phyloP scores from a whole-genome alignment of 2,797 vertebrate genomes.

The Pelodytes ibericus region DNA sequence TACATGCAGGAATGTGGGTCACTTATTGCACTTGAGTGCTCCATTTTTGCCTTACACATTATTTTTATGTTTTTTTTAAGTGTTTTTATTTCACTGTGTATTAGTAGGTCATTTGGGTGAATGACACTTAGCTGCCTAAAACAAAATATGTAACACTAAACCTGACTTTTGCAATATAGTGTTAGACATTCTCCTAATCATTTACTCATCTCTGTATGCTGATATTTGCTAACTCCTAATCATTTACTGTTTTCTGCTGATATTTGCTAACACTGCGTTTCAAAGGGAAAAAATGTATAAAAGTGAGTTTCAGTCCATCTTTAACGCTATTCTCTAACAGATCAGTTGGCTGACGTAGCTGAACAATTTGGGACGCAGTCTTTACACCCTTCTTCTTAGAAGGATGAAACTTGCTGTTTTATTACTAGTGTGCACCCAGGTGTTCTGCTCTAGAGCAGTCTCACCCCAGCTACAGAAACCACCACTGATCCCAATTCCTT shows the following conservation, averaged over 20 bases:
- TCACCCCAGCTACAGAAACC: background rate
- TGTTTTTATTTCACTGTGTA: no score
- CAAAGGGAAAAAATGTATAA: conserved; percentile 3
- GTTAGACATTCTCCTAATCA: conserved; percentile 58
- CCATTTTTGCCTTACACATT: no score
- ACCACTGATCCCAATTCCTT: conserved; percentile 42
- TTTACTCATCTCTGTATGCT: conserved; percentile 61
- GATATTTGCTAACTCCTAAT: conserved; percentile 29
- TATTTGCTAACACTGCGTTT: background rate
- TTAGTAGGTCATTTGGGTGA: no score
- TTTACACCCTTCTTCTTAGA: conserved; percentile 9
- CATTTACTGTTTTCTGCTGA: conserved; percentile 57
- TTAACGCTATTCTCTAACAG: background rate
- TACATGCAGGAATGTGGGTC: no score
- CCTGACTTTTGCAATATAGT: conserved; percentile 18
- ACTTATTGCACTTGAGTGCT: no score
- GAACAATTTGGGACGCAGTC: background rate
- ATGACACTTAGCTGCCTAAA: no score
- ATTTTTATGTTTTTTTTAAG: no score
- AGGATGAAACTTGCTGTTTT: conserved; percentile 21
- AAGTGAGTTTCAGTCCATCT: background rate
- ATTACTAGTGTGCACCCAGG: conserved; percentile 6
- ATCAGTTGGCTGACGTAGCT: no score
- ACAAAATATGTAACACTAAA: no score
- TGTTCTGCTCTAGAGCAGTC: conserved; percentile 8